A percentile compares a stretch with the other conserved stretches of the same genome.
These are phyloP conservation scores for Amia ocellicauda DNA, from an alignment of 2,113 vertebrate genomes.

Conservation along the genomic window DNA sequence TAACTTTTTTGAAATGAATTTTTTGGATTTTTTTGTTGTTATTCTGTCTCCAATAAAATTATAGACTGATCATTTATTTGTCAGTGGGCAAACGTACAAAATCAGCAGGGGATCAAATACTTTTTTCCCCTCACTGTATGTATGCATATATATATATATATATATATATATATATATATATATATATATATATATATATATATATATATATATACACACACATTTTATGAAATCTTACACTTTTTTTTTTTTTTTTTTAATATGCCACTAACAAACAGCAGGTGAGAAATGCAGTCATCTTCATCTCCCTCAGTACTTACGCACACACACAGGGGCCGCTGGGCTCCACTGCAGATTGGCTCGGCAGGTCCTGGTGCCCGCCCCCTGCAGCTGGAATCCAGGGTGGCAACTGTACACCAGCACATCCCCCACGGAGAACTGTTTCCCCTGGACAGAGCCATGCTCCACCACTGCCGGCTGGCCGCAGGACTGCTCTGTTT, in stretches of 20 bases:
- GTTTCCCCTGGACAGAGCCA: constrained; percentile 42
- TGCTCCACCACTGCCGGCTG: constrained; percentile 42
- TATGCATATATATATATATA: no score
- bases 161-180: background rate
- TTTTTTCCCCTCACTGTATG: no score
- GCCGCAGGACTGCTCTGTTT: constrained; percentile 47
- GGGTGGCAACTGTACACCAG: constrained; percentile 51
- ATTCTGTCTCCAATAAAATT: no score
- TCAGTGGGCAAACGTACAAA: no score
- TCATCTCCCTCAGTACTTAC: constrained; percentile 37
- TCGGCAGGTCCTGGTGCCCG: constrained; percentile 53
- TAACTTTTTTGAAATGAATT: no score
- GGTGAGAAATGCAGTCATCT: background rate
- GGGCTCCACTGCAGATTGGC: constrained; percentile 55
- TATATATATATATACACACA: background rate
- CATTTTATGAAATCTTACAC: background rate
- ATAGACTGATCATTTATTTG: no score
- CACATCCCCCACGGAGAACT: constrained; percentile 47
- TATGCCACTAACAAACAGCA: background rate
- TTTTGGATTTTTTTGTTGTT: no score
- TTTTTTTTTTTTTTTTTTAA: no score
- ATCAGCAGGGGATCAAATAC: no score
- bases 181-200: background rate
- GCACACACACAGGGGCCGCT: constrained; percentile 30
- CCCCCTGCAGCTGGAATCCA: constrained; percentile 55